Evolutionary conservation across 2,888 invertebrate genomes (phyloP).

Genomic region (Mimas tiliae): DNA sequence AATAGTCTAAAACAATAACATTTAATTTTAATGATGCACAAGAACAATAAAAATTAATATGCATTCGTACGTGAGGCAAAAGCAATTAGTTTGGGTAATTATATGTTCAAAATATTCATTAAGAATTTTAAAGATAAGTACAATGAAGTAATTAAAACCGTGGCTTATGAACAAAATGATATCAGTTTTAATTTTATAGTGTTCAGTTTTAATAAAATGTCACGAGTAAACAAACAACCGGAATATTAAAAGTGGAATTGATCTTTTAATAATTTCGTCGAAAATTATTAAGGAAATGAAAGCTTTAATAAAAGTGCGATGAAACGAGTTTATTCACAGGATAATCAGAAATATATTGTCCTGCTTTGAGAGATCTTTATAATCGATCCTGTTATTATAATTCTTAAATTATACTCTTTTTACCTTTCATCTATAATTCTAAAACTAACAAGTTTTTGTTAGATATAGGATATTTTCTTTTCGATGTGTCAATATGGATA

Average conservation of each 20-base stretch:
- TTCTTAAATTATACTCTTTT: not conserved
- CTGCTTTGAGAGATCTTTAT: not conserved
- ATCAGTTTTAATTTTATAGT: constrained; percentile 21
- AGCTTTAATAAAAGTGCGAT: not conserved
- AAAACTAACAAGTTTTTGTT: not conserved
- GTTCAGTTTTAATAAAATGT: constrained; percentile 12
- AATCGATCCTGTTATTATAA: too few species aligned
- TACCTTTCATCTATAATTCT: too few species aligned
- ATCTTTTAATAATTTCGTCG: constrained; percentile 1
- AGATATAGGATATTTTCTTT: too few species aligned
- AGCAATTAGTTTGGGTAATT: constrained; percentile 21
- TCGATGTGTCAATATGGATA: too few species aligned
- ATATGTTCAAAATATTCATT: constrained; percentile 21
- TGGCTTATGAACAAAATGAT: constrained; percentile 19
- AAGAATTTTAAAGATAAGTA: constrained; percentile 22
- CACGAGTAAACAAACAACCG: constrained; percentile 22
- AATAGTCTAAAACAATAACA: constrained; percentile 15
- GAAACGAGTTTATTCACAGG: not conserved
- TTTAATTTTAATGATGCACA: constrained; percentile 11
- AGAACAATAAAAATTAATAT: constrained; percentile 10
- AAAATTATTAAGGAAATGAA: constrained; percentile 1
- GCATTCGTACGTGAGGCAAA: constrained; percentile 6
- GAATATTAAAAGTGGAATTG: not conserved
- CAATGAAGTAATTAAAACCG: constrained; percentile 22
- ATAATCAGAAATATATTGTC: not conserved